Conservation (phyloP, 2,797 vertebrate genomes). For the Siniperca scherzeri region DNA sequence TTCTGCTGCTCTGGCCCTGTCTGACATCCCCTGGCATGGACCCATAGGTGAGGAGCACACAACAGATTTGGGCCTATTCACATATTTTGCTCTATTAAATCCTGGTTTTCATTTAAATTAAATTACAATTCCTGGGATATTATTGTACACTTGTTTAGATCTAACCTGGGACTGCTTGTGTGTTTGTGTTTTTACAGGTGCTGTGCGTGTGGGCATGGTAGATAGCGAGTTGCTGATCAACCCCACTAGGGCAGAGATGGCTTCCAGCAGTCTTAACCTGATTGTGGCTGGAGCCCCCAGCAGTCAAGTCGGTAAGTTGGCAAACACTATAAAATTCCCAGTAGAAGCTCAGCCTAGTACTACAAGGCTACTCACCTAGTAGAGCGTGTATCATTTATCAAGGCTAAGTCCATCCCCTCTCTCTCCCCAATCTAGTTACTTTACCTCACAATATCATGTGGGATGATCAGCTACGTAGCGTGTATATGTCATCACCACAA, state of each 20-base stretch:
- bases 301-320: constrained; percentile 92
- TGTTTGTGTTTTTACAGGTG: constrained; percentile 85
- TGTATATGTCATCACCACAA: neutral
- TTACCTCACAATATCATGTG: too few relatives aligned
- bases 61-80: neutral
- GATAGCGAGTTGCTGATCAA: constrained; percentile 92
- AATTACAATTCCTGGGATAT: neutral
- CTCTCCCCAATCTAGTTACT: too few relatives aligned
- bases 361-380: too few relatives aligned
- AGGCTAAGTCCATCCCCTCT: too few relatives aligned
- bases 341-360: neutral
- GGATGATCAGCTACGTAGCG: too few relatives aligned
- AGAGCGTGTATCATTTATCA: too few relatives aligned
- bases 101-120: neutral
- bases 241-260: constrained; percentile 93
- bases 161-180: neutral
- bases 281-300: constrained; percentile 90
- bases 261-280: constrained; percentile 91
- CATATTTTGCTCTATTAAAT: neutral
- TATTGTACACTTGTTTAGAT: neutral
- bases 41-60: constrained; percentile 90
- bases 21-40: constrained; percentile 98
- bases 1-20: constrained; percentile 94
- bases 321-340: neutral
- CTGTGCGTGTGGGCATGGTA: constrained; percentile 93